Conservation (phyloP, 2,113 vertebrate genomes). For the Neogobius melanostomus region DNA sequence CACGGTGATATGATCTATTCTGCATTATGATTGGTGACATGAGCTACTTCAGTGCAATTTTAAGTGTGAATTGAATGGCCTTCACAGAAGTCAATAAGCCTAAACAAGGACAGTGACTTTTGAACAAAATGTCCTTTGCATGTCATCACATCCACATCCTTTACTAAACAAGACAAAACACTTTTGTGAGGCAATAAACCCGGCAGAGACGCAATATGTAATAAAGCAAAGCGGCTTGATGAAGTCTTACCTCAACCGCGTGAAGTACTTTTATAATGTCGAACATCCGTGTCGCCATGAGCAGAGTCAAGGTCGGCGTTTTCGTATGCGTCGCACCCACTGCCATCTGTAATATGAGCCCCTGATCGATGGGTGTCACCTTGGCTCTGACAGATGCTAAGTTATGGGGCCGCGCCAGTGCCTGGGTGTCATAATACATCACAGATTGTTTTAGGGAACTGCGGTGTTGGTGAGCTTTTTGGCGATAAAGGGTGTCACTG, state of each 20-base stretch:
- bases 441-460: constrained; percentile 5
- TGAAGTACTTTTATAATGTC: constrained; percentile 1
- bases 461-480: background rate
- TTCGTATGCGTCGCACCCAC: background rate
- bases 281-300: background rate
- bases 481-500: background rate
- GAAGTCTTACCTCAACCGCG: background rate
- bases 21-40: too few species aligned
- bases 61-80: too few species aligned
- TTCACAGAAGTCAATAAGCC: background rate
- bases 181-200: background rate
- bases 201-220: background rate
- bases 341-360: constrained; percentile 20
- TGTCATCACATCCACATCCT: background rate
- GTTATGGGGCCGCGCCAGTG: constrained; percentile 20
- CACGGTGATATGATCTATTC: too few species aligned
- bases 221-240: background rate
- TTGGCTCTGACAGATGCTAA: constrained; percentile 36
- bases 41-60: too few species aligned
- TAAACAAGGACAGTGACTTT: background rate
- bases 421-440: constrained; percentile 11
- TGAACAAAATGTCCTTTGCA: background rate
- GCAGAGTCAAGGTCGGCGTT: constrained; percentile 9
- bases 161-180: background rate
- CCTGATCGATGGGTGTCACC: constrained; percentile 49